Conservation (phyloP, 2,888 invertebrate species). For the Periphyllus acericola region DNA sequence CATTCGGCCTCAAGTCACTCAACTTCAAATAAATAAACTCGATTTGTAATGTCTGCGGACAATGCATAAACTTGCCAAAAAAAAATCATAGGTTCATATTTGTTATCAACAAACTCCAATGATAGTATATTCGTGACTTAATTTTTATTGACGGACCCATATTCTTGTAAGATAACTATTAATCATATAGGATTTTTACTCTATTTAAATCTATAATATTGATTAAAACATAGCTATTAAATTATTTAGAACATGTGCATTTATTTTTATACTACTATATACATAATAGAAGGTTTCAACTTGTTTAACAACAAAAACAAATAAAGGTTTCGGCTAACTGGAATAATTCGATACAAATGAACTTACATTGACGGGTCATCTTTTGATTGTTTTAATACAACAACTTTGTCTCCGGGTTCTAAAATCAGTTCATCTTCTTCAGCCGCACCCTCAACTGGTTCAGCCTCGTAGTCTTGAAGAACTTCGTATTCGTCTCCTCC, state of each 20-base stretch:
- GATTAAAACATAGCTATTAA: background rate
- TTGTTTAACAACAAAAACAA: background rate
- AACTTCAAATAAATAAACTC: constrained; percentile 56
- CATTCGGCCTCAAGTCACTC: constrained; percentile 58
- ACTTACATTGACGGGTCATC: constrained; percentile 63
- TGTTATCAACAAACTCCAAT: constrained; percentile 20
- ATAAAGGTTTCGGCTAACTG: background rate
- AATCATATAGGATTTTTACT: background rate
- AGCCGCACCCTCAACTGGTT: constrained; percentile 55
- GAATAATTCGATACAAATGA: constrained; percentile 5
- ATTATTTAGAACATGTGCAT: constrained; percentile 1
- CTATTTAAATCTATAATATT: background rate
- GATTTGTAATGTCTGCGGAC: constrained; percentile 49
- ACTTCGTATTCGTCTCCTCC: constrained; percentile 62
- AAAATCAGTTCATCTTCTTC: constrained; percentile 62
- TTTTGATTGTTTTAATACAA: constrained; percentile 65
- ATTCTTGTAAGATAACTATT: background rate
- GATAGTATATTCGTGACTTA: background rate
- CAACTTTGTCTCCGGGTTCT: constrained; percentile 63
- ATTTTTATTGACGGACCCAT: no score
- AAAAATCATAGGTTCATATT: constrained; percentile 38
- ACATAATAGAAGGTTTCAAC: background rate
- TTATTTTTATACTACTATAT: background rate
- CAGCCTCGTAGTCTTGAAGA: constrained; percentile 62
- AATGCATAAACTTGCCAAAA: constrained; percentile 44